A percentile compares a stretch with the other conserved stretches of the same genome.
phyloP scores from a whole-genome alignment of 64 coral and sea anemone genomes.

The Platygyra sinensis region DNA sequence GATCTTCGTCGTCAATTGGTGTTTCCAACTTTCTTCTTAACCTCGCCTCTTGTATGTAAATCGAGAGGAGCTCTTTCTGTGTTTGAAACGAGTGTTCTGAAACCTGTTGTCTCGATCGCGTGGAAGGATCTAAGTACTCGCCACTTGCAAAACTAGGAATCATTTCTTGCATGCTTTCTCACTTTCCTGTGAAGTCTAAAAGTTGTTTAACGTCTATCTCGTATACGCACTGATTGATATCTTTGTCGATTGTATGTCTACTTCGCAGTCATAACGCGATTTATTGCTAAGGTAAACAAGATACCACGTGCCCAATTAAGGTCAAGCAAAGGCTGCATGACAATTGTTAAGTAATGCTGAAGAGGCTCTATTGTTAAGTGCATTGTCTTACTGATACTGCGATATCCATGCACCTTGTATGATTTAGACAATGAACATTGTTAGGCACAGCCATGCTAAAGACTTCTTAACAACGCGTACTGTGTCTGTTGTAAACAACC shows the following conservation, averaged over 20 bases:
- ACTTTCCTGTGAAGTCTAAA: too few species aligned
- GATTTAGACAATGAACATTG: not conserved
- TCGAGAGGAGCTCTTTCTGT: slow-evolving; percentile 1
- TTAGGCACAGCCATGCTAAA: not conserved
- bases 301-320: not conserved
- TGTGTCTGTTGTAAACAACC: not conserved
- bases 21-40: not conserved
- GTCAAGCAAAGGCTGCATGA: not conserved
- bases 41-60: slow-evolving; percentile 10
- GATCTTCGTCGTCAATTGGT: not conserved
- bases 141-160: not conserved
- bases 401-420: not conserved
- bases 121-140: not conserved
- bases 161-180: not conserved
- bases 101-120: not conserved
- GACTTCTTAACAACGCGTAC: not conserved
- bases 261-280: not conserved
- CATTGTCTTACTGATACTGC: not conserved
- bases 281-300: slow-evolving; percentile 10
- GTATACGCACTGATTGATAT: not conserved
- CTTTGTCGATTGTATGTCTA: not conserved
- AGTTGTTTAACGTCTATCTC: not conserved
- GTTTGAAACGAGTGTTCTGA: not conserved
- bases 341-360: not conserved
- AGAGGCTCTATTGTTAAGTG: not conserved